phyloP scores from a whole-genome alignment of 2,888 invertebrate species.

The Steromphala cineraria region DNA sequence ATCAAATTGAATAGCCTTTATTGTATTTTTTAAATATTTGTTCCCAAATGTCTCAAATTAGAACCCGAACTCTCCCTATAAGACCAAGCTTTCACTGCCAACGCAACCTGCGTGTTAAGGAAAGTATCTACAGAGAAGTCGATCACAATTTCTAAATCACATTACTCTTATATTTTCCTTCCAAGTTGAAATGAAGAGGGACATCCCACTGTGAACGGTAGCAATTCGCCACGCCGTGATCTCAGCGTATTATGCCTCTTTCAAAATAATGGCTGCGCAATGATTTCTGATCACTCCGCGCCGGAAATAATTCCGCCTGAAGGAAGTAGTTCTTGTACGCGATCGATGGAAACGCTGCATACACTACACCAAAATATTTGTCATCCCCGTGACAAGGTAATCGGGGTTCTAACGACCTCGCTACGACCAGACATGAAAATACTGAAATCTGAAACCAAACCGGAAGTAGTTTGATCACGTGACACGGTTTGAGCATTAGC shows the following conservation, averaged over 20 bases:
- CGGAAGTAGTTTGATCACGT: slow-evolving; percentile 38
- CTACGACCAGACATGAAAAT: slow-evolving; percentile 32
- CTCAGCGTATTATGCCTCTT: slow-evolving; percentile 11
- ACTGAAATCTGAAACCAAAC: slow-evolving; percentile 34
- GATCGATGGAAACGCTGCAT: slow-evolving; percentile 24
- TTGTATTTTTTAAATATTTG: too few relatives aligned
- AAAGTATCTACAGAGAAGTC: not conserved
- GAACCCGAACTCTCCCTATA: too few relatives aligned
- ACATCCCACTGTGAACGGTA: not conserved
- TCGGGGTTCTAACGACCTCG: slow-evolving; percentile 29
- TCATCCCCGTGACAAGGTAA: slow-evolving; percentile 35
- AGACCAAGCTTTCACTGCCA: too few relatives aligned
- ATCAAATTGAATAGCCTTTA: too few relatives aligned
- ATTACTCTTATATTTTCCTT: slow-evolving; percentile 15
- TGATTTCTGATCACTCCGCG: slow-evolving; percentile 24
- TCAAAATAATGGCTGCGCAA: slow-evolving; percentile 21
- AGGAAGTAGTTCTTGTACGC: slow-evolving; percentile 23
- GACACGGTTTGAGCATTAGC: slow-evolving; percentile 38
- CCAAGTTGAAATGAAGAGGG: slow-evolving; percentile 6
- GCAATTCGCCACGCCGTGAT: slow-evolving; percentile 16
- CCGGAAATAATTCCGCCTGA: slow-evolving; percentile 27
- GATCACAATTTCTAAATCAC: slow-evolving; percentile 6
- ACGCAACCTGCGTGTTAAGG: not conserved
- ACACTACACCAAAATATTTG: slow-evolving; percentile 42
- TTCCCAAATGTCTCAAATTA: too few relatives aligned